phyloP scores from a whole-genome alignment of 2,113 vertebrate species.

The Motacilla tschutschensis region DNA sequence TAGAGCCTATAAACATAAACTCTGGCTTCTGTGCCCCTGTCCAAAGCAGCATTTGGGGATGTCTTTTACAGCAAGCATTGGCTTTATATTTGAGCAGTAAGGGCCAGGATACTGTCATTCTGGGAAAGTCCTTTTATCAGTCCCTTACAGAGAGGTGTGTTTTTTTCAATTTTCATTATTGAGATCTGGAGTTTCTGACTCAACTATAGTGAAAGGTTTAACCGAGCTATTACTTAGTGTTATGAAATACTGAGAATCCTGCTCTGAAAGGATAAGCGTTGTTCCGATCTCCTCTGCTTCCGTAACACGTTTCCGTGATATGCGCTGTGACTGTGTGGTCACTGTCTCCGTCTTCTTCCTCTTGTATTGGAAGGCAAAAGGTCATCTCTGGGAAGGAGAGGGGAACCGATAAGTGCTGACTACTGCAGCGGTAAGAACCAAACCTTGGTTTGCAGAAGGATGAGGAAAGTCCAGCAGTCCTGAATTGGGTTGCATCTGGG shows the following conservation, averaged over 20 bases:
- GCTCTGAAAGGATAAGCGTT: background rate
- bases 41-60: background rate
- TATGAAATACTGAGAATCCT: background rate
- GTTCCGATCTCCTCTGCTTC: background rate
- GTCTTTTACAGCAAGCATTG: background rate
- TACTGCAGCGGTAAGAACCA: rapidly evolving
- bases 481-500: background rate
- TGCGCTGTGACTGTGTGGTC: rapidly evolving
- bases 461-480: background rate
- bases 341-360: background rate
- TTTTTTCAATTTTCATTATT: background rate
- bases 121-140: background rate
- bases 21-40: background rate
- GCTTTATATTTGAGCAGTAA: background rate
- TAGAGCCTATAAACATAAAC: constrained; percentile 15
- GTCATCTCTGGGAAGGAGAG: background rate
- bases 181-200: background rate
- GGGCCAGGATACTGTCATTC: background rate
- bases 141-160: background rate
- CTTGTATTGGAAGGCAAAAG: background rate
- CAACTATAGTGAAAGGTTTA: background rate
- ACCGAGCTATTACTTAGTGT: background rate
- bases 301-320: rapidly evolving
- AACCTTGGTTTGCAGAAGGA: background rate
- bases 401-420: background rate